Evolutionary conservation across 2,888 invertebrate genomes (phyloP).

Genomic region (Cheilosia impressa): DNA sequence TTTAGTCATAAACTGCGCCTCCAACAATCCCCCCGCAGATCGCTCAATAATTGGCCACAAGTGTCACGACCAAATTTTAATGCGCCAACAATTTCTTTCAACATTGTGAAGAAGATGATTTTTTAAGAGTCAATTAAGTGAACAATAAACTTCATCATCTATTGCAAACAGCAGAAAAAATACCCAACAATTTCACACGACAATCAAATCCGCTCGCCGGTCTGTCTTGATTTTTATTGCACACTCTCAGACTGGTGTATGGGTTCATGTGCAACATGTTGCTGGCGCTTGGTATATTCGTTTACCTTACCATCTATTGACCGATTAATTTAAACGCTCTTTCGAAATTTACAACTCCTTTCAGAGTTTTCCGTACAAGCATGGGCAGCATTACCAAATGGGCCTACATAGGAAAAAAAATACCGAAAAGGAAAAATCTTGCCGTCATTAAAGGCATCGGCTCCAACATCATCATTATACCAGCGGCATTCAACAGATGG

Average conservation of each 20-base stretch:
- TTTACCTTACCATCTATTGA: constrained; percentile 11
- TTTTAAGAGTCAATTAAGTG: constrained; percentile 34
- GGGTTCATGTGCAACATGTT: constrained; percentile 51
- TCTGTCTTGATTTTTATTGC: constrained; percentile 12
- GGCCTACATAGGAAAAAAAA: constrained; percentile 13
- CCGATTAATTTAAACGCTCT: constrained; percentile 42
- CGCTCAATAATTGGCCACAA: constrained; percentile 14
- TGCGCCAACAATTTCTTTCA: constrained; percentile 5
- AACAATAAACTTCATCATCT: constrained; percentile 50
- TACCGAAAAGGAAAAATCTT: constrained; percentile 39
- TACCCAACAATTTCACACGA: constrained; percentile 23
- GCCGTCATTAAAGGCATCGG: constrained; percentile 47
- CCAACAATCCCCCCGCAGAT: not conserved
- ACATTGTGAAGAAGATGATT: constrained; percentile 1
- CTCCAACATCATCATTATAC: constrained; percentile 43
- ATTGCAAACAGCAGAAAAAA: constrained; percentile 1
- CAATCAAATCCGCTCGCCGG: constrained; percentile 10
- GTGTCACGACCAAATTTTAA: not conserved
- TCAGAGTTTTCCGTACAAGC: not conserved
- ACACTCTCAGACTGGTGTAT: not conserved
- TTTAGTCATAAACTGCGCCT: not conserved
- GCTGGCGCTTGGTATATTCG: constrained; percentile 32
- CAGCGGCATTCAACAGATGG: constrained; percentile 56
- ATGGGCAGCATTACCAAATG: constrained; percentile 17
- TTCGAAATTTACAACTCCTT: constrained; percentile 53